A percentile compares a stretch with the other conserved stretches of the same genome.
These are phyloP conservation scores for Rhea pennata DNA, from an alignment of 2,113 vertebrate species.

Conservation along the genomic window DNA sequence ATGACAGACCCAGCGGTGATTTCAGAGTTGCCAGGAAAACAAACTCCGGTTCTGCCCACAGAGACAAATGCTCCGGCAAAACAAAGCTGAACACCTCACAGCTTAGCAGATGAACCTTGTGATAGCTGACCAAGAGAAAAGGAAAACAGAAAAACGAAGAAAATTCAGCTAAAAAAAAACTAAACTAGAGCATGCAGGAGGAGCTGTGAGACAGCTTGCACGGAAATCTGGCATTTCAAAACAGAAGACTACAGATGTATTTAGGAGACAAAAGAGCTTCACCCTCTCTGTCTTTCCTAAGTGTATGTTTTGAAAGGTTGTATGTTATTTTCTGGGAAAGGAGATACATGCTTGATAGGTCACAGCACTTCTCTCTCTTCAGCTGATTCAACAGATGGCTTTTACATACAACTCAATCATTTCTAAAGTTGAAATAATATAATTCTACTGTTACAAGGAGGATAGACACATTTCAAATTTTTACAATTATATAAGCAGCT, in stretches of 20 bases:
- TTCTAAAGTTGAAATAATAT: neutral
- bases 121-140: constrained; percentile 50
- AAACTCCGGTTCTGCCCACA: constrained; percentile 58
- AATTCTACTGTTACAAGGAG: neutral
- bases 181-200: neutral
- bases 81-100: constrained; percentile 26
- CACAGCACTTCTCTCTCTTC: neutral
- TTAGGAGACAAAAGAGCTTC: neutral
- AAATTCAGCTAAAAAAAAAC: neutral
- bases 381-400: neutral
- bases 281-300: neutral
- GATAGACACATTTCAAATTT: neutral
- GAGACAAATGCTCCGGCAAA: constrained; percentile 67
- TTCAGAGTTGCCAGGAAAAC: constrained; percentile 74
- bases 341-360: neutral
- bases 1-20: constrained; percentile 70
- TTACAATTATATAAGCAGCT: neutral
- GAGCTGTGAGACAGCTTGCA: neutral
- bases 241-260: neutral
- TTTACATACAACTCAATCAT: neutral
- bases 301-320: neutral
- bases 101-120: constrained; percentile 8
- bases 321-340: neutral
- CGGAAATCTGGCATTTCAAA: neutral
- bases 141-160: neutral